Base-by-base conservation (phyloP, 1,140 invertebrate genomes). In the Goniozus legneri region DNA sequence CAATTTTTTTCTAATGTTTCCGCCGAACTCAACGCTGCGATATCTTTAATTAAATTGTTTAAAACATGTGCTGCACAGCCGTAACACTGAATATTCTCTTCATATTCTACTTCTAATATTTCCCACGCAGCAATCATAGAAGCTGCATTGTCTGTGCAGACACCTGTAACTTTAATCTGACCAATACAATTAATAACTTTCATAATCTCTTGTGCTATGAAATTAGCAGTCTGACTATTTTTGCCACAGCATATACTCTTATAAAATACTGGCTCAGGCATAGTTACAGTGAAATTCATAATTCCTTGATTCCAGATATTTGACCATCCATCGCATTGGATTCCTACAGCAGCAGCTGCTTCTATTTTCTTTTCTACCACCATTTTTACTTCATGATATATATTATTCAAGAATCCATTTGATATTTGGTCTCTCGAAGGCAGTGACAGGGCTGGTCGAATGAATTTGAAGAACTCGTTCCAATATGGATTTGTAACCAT, bases 261-360 rank as follows among this genome's bases (percentile, higher is more conserved):
- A 19, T 57, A 54, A 44, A 64, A 54, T n/a, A 65, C 50, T 48
- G 61, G 65, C 45, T 61, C 54, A 39, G 63, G 64, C 24, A 56
- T 64, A 19, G 31, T 60, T 14, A 66, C 37, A 10, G 63, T 53
- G 42, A 66, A 59, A 49, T 68, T 64, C 31, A 65, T 52, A 7
- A 67, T 48, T 14, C 51, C 55, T 55, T 66, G 60, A 44, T 59
- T 56, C 18, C 52, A 35, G 30, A 56, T 42, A 51, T 69, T 69
- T 15, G 55, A 56, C 54, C 66, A 68, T 10, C 61, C 60, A 50
- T 66, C 64, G 43, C 58, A 64, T 45, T 69, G 59, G n/a, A 56
- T 13, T 20, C 47, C 51, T 8, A 58, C 45, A 8, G 56, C 54
- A 19, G 34, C 36, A 20, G 45, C 33, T 43, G 43, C 38, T 24